A percentile compares a stretch with the other conserved stretches of the same genome.
phyloP scores from a whole-genome alignment of 2,888 invertebrate genomes.

The Ophion ellenae region DNA sequence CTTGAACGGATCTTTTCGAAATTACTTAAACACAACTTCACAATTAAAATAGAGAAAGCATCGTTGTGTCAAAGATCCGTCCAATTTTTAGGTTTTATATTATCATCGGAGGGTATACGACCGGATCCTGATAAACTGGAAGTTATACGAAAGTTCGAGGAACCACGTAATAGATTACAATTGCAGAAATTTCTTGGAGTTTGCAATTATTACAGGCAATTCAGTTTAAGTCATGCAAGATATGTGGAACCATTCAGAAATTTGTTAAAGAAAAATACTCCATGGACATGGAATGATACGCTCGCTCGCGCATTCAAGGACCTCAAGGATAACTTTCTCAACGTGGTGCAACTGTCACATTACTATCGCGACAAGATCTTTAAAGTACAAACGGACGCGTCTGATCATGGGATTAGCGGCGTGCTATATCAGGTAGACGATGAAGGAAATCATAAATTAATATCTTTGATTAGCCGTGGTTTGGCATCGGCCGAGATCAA shows the following conservation, averaged over 20 bases:
- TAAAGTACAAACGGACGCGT: conserved; percentile 58
- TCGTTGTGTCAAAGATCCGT: conserved; percentile 58
- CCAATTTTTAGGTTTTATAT: conserved; percentile 49
- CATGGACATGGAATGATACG: conserved; percentile 55
- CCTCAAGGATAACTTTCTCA: conserved; percentile 55
- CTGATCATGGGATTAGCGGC: conserved; percentile 62
- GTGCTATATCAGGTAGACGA: conserved; percentile 54
- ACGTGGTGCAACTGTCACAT: conserved; percentile 50
- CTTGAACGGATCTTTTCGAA: conserved; percentile 65
- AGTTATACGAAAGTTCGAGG: conserved; percentile 68
- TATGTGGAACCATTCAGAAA: conserved; percentile 53
- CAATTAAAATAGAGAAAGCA: conserved; percentile 70
- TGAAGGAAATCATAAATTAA: not conserved
- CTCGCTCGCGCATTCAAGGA: conserved; percentile 49
- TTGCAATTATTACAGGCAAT: conserved; percentile 55
- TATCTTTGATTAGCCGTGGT: conserved; percentile 13
- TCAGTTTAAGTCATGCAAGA: conserved; percentile 33
- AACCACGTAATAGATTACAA: conserved; percentile 69
- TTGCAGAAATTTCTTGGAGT: conserved; percentile 66
- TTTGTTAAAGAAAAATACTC: conserved; percentile 45
- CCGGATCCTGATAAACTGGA: conserved; percentile 56
- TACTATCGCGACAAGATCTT: conserved; percentile 31
- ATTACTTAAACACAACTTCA: conserved; percentile 65
- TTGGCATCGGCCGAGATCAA: conserved; percentile 42
- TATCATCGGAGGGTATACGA: conserved; percentile 45